Conservation (phyloP, 1,140 invertebrate genomes). For the Meloidogyne exigua region DNA sequence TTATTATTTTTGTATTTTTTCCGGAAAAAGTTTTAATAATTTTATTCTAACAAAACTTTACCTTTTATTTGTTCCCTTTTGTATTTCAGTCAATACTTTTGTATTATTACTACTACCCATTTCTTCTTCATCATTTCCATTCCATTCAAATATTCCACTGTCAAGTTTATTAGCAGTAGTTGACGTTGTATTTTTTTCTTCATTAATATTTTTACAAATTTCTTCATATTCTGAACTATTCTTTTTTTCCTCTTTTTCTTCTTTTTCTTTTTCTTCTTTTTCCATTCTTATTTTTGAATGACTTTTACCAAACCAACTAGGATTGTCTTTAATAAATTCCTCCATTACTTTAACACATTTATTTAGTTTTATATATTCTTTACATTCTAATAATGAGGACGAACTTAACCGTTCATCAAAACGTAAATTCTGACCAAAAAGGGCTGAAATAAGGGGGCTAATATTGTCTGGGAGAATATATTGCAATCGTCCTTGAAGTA, state of each 20-base stretch:
- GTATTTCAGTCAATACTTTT: not conserved
- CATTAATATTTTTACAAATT: not conserved
- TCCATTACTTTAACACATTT: conserved; percentile 39
- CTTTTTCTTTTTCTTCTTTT: not conserved
- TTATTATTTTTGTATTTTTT: not conserved
- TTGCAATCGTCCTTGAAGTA: conserved; percentile 50
- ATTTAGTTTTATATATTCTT: conserved; percentile 28
- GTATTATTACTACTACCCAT: conserved; percentile 1
- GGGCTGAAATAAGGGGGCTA: conserved; percentile 45
- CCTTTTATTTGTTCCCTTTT: not conserved
- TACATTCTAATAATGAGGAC: conserved; percentile 33
- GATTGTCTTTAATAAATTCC: conserved; percentile 34
- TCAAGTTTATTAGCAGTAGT: conserved; percentile 13
- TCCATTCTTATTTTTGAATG: conserved; percentile 20
- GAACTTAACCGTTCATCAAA: conserved; percentile 39
- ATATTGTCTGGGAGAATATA: conserved; percentile 60
- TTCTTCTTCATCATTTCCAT: conserved; percentile 8
- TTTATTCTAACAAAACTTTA: not conserved
- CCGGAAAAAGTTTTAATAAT: not conserved
- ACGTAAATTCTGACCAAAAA: conserved; percentile 47
- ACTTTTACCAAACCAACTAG: conserved; percentile 34
- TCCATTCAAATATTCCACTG: conserved; percentile 33
- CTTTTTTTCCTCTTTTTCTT: not conserved
- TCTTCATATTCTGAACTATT: not conserved
- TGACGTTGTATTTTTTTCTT: not conserved